Base-by-base conservation (phyloP, 2,797 vertebrate genomes). In the Onychomys arenicola region DNA sequence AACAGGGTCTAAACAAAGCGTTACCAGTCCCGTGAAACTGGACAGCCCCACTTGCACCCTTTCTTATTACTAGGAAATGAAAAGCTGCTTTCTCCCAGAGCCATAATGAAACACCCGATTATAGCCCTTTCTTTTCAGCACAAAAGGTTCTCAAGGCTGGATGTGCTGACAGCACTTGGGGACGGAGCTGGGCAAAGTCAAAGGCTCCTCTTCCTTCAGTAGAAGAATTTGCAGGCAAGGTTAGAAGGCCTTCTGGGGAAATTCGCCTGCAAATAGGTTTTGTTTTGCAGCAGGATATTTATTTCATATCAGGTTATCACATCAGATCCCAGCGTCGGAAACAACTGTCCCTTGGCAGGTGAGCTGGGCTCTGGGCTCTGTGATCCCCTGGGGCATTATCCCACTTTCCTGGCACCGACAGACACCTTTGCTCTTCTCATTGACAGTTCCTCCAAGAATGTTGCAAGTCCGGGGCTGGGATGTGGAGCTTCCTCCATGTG, bases 81-180 rank as follows among this genome's bases (percentile, higher is more conserved):
- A 97, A 92, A 89, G 92, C 77, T 67, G 49, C 67, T 92, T 97
- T 95, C 85, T 89, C 84, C 61, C 37, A 67, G 52, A 95, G 88
- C 61, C 37, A 4, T 43, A 61, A 89, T 40, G 69, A 91, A 93
- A 95, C 63, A 88, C 59, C 57, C 0, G 0, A 76, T 94, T 90
- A 73, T 1, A 92, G 85, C 43, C 92, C 89, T 97, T 97, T 96
- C 65, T 95, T 90, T 86, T 92, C 40, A 93, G 69, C 40, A 97
- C 69, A 91, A 92, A 96, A 92, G n/a, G 78, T 92, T 91, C 82
- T 91, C 8, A 0, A 86, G 67, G 86, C 63, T 27, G 69, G 82
- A 67, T 80, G 80, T 96, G 67, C 78, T 84, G 86, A 90, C 23
- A 19, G 93, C 0, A 0, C 71, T 6, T 61, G 75, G 69, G 59